Base-by-base conservation (phyloP, 2,888 invertebrate genomes). In the Orchestes rusci region DNA sequence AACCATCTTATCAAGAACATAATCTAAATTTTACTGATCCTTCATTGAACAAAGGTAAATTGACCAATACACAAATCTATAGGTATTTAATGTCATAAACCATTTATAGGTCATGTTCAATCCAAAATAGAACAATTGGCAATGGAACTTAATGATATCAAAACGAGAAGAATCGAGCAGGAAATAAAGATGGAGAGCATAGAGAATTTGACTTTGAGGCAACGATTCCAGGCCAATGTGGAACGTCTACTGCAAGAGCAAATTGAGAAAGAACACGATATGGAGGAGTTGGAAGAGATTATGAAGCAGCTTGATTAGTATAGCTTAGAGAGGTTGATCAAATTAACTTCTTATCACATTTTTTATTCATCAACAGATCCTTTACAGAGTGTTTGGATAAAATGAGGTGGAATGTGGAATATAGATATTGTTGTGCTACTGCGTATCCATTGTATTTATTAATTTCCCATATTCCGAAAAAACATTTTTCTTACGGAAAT, bases 141-240 rank as follows among this genome's bases (percentile, higher is more conserved):
- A 39, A 70, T 77, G 8, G 87, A 91, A 64, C 70, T 92, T 35
- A 77, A 79, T 12, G 86, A 88, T 52, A 67, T 92, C 12, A 82
- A 82, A 57, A 76, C 79, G 28, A 76, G 85, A 37, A 73, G 85
- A 48, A 77, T 81, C 42, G 80, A 85, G 56, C 90, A 89, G 52
- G 88, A 91, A 58, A 75, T 80, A 53, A 88, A 91, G 67, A 82
- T 92, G 49, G 79, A 84, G 16, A 84, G 82, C 33, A 88, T 91
- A 63, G 90, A 91, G 62, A 93, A 92, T 65, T 72, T 82, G 50
- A 85, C 88, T 8, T 67, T 93, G 10, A 72, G 84, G 35, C 87
- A 90, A 65, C 73, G 92, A 40, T 86, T 94, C 66, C 64, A 66
- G 48, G 84, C 85, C 53, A 84, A 82, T 39, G 69, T 92, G 17